These are phyloP conservation scores for Cichlasoma orientale DNA, from an alignment of 2,797 vertebrate genomes.

Conservation along the genomic window DNA sequence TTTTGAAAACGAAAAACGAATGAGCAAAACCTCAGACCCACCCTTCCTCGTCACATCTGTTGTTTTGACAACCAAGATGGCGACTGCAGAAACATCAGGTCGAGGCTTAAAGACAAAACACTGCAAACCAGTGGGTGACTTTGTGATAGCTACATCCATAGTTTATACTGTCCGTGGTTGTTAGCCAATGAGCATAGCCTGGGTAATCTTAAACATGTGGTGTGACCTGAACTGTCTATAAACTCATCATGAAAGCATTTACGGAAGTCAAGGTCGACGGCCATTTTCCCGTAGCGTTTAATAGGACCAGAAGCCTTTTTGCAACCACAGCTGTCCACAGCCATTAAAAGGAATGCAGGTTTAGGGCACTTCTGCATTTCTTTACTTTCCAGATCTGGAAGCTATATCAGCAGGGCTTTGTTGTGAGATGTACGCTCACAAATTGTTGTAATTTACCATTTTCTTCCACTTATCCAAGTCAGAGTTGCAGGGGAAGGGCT, in stretches of 20 bases:
- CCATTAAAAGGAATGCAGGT: too few relatives aligned
- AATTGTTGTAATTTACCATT: background rate
- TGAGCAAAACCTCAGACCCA: background rate
- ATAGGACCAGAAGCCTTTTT: background rate
- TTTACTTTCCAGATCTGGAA: too few relatives aligned
- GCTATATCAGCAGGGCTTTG: background rate
- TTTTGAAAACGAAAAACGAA: too few relatives aligned
- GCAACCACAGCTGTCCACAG: accelerated
- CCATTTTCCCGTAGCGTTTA: background rate
- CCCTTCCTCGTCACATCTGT: background rate
- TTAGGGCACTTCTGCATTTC: too few relatives aligned
- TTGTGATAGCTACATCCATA: background rate
- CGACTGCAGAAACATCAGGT: too few relatives aligned
- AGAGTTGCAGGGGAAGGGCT: background rate
- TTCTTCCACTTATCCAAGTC: background rate
- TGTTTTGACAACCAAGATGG: too few relatives aligned
- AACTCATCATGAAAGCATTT: background rate
- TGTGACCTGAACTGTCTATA: background rate
- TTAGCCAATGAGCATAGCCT: background rate
- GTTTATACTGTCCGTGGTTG: background rate
- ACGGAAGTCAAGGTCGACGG: background rate
- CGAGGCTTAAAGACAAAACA: background rate
- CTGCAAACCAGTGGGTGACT: background rate
- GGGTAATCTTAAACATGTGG: background rate
- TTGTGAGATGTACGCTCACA: background rate